These are phyloP conservation scores for Hoplostethus mediterraneus DNA, from an alignment of 2,797 vertebrate genomes.

Conservation along the genomic window DNA sequence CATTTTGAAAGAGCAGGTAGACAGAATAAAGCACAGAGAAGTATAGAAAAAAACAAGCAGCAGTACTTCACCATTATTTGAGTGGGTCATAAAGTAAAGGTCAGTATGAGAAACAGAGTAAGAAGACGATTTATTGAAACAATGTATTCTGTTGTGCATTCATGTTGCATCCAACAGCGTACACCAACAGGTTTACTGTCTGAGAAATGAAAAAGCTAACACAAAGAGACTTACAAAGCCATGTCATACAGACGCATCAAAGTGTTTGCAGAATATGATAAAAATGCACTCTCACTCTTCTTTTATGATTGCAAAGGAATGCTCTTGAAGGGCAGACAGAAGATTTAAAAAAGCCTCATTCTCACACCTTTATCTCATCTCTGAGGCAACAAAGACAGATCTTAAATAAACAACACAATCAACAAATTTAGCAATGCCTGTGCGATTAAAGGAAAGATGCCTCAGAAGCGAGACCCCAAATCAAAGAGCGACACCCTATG, in stretches of 20 bases:
- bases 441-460: constrained; percentile 44
- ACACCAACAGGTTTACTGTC: constrained; percentile 14
- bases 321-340: constrained; percentile 6
- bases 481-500: constrained; percentile 67
- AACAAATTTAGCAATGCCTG: constrained; percentile 9
- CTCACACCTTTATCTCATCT: constrained; percentile 5
- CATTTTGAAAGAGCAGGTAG: constrained; percentile 36
- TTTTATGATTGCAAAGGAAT: constrained; percentile 26
- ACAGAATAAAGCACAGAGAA: constrained; percentile 59
- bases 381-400: constrained; percentile 8
- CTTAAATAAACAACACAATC: background rate
- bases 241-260: constrained; percentile 19
- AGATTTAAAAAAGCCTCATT: background rate
- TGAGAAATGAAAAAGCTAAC: constrained; percentile 11
- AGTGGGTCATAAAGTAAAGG: constrained; percentile 28
- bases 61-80: background rate
- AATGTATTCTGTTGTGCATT: constrained; percentile 14
- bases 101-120: constrained; percentile 47
- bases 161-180: constrained; percentile 18
- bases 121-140: constrained; percentile 16
- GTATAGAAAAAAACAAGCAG: constrained; percentile 36
- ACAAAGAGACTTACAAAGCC: constrained; percentile 17
- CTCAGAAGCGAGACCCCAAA: constrained; percentile 55
- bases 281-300: background rate
- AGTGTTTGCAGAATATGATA: background rate